Conservation (phyloP, 2,797 vertebrate genomes). For the Tachyglossus aculeatus region DNA sequence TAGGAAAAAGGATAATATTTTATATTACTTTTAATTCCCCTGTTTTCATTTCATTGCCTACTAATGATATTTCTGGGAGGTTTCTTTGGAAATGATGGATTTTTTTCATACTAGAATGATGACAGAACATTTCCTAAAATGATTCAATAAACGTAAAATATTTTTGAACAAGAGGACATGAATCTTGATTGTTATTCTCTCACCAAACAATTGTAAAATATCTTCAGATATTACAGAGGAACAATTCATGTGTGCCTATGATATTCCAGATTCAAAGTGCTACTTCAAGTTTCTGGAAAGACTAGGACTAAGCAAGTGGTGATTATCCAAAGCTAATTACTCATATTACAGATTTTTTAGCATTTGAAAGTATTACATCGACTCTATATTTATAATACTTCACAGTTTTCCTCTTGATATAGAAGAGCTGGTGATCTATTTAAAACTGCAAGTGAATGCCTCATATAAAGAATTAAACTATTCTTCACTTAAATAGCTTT, state of each 20-base stretch:
- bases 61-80: too few species aligned
- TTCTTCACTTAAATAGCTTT: too few species aligned
- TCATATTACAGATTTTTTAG: neutral
- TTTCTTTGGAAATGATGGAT: too few species aligned
- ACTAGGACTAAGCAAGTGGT: neutral
- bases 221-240: neutral
- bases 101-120: too few species aligned
- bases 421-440: neutral
- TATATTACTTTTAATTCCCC: too few species aligned
- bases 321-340: constrained; percentile 11
- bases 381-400: neutral
- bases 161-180: neutral
- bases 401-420: neutral
- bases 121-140: too few species aligned
- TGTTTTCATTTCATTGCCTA: too few species aligned
- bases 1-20: too few species aligned
- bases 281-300: neutral
- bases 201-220: neutral
- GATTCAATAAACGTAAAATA: neutral
- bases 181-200: neutral
- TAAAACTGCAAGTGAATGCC: neutral
- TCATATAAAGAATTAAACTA: too few species aligned
- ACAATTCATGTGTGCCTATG: neutral
- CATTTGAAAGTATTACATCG: neutral
- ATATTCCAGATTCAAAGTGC: neutral